Conservation (phyloP, 2,888 invertebrate genomes). For the Cephus pygmeus region DNA sequence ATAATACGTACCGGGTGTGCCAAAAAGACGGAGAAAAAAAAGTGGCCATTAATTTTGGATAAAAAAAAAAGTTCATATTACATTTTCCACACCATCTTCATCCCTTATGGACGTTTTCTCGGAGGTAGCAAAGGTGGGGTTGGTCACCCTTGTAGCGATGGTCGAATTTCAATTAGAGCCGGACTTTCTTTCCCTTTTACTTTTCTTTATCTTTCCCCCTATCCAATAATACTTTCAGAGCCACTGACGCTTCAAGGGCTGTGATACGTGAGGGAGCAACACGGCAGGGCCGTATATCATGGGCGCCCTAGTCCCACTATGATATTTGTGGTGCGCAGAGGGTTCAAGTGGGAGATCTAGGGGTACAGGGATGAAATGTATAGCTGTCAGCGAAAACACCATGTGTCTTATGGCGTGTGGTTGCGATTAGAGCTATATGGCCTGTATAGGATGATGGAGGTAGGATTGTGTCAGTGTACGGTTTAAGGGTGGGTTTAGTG, state of each 20-base stretch:
- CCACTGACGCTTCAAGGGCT: not conserved
- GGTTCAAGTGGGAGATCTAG: not conserved
- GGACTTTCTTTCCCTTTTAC: not conserved
- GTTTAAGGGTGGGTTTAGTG: not conserved
- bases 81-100: too few species aligned
- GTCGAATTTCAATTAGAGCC: not conserved
- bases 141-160: not conserved
- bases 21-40: too few species aligned
- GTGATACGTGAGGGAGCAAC: not conserved
- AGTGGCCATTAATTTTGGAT: not conserved
- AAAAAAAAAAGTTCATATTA: not conserved
- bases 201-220: not conserved
- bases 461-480: not conserved
- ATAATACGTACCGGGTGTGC: too few species aligned
- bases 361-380: not conserved
- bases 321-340: constrained; percentile 3
- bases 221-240: not conserved
- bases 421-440: not conserved
- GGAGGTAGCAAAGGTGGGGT: too few species aligned
- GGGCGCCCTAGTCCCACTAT: not conserved
- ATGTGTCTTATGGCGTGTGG: constrained; percentile 1
- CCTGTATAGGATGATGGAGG: not conserved
- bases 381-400: not conserved
- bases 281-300: not conserved
- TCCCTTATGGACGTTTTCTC: too few species aligned